Evolutionary conservation across 2,888 invertebrate genomes (phyloP).

Genomic region (Ecdyonurus torrentis): DNA sequence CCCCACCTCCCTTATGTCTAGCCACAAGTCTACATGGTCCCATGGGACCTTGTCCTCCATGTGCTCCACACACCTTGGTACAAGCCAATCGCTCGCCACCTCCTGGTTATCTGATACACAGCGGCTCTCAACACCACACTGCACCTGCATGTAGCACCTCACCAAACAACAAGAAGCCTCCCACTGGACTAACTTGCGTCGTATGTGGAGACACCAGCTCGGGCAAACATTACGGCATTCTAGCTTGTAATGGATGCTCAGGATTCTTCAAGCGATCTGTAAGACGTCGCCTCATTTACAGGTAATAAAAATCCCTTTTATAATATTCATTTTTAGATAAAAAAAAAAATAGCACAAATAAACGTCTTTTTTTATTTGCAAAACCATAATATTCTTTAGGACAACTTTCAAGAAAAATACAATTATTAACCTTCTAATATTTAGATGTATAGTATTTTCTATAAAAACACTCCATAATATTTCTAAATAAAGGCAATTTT

Average conservation of each 20-base stretch:
- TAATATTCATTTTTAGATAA: too few relatives aligned
- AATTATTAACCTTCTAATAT: too few relatives aligned
- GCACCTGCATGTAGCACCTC: slow-evolving; percentile 23
- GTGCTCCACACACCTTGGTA: slow-evolving; percentile 25
- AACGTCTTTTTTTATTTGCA: too few relatives aligned
- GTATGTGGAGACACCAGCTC: slow-evolving; percentile 96
- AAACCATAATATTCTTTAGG: too few relatives aligned
- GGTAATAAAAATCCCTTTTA: slow-evolving; percentile 49
- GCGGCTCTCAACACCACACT: slow-evolving; percentile 28
- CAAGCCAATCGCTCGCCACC: slow-evolving; percentile 45
- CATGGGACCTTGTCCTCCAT: slow-evolving; percentile 7
- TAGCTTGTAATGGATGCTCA: slow-evolving; percentile 98
- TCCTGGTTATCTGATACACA: slow-evolving; percentile 22
- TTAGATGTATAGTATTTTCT: too few relatives aligned
- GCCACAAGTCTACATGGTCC: slow-evolving; percentile 26
- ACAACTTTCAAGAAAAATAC: too few relatives aligned
- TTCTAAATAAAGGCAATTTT: too few relatives aligned
- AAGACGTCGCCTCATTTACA: slow-evolving; percentile 88
- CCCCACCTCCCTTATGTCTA: slow-evolving; percentile 35
- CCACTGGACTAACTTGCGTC: slow-evolving; percentile 67
- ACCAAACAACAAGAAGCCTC: not conserved
- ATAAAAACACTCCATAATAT: too few relatives aligned
- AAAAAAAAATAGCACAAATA: too few relatives aligned
- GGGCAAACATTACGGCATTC: slow-evolving; percentile 94
- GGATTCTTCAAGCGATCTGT: slow-evolving; percentile 98